Evolutionary conservation across 2,888 invertebrate genomes (phyloP).

Genomic region (Icerya purchasi): DNA sequence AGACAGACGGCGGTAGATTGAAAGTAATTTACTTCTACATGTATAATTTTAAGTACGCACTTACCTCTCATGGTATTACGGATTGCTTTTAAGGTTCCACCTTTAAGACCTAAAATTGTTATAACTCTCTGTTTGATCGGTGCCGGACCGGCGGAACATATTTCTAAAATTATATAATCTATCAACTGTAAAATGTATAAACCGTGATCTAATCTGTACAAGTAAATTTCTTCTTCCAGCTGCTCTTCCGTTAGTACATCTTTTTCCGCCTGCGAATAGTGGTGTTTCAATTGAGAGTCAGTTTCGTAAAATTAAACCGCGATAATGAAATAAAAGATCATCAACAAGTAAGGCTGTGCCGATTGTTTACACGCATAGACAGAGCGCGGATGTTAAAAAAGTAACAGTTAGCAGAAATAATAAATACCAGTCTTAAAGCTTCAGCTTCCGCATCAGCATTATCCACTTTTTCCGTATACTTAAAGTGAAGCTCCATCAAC

Average conservation of each 20-base stretch:
- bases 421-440: not conserved
- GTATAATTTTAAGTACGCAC: slow-evolving; percentile 10
- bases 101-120: slow-evolving; percentile 68
- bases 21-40: not conserved
- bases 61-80: slow-evolving; percentile 78
- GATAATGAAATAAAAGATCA: too few species aligned
- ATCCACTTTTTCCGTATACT: slow-evolving; percentile 84
- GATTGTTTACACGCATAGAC: too few species aligned
- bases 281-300: too few species aligned
- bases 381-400: too few species aligned
- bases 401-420: too few species aligned
- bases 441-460: slow-evolving; percentile 38
- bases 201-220: slow-evolving; percentile 75
- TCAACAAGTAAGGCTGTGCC: too few species aligned
- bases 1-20: not conserved
- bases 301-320: too few species aligned
- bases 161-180: slow-evolving; percentile 69
- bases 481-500: slow-evolving; percentile 85
- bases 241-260: slow-evolving; percentile 35
- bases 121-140: slow-evolving; percentile 63
- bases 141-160: slow-evolving; percentile 47
- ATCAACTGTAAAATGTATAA: slow-evolving; percentile 89
- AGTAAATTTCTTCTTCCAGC: slow-evolving; percentile 66
- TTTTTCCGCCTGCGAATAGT: not conserved
- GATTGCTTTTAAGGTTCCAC: slow-evolving; percentile 79